Base-by-base conservation (phyloP, 1,140 invertebrate genomes). In the Babylonia areolata region DNA sequence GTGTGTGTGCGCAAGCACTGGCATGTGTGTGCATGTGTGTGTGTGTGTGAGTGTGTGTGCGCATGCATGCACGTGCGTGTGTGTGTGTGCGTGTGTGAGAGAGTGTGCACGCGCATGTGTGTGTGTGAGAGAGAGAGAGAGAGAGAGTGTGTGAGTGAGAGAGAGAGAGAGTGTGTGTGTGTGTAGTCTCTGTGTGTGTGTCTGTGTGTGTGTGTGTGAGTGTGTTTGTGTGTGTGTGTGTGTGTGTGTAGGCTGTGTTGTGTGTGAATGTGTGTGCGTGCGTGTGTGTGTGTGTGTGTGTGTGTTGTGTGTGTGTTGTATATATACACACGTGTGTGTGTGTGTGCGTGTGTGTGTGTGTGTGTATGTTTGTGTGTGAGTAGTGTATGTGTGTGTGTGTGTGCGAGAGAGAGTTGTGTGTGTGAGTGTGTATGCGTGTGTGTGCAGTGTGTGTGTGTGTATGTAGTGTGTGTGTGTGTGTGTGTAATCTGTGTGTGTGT, bases 381-480 rank as follows among this genome's bases (percentile, higher is more conserved):
- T n/a, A n/a, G n/a, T n/a, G n/a, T n/a, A n/a, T n/a, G n/a, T n/a
- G n/a, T n/a, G n/a, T n/a, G n/a, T n/a, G n/a, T n/a, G n/a, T n/a
- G n/a, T n/a, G n/a, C n/a, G n/a, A n/a, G n/a, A n/a, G n/a, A n/a
- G n/a, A n/a, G n/a, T n/a, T n/a, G n/a, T n/a, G n/a, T n/a, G 9
- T 64, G 58, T 64, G 58, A 6, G 17, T 64, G 58, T 28, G 58
- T 64, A 23, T 64, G 58, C 28, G 58, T 64, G 58, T 64, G 58
- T 64, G 58, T 64, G 58, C 28, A n/a, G 58, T 64, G 58, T 64
- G 58, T 64, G 58, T 64, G 58, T 64, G 58, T 64, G 58, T 64
- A 23, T 64, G 58, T 64, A 23, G 58, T 64, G 58, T 64, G 58
- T 64, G 58, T 64, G 58, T 64, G 58, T 64, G 58, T 64, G 58